Percentiles rank a stretch among this genome's conserved stretches.
Conservation (phyloP, 2,888 invertebrate species). For the Drosophila crucigera region DNA sequence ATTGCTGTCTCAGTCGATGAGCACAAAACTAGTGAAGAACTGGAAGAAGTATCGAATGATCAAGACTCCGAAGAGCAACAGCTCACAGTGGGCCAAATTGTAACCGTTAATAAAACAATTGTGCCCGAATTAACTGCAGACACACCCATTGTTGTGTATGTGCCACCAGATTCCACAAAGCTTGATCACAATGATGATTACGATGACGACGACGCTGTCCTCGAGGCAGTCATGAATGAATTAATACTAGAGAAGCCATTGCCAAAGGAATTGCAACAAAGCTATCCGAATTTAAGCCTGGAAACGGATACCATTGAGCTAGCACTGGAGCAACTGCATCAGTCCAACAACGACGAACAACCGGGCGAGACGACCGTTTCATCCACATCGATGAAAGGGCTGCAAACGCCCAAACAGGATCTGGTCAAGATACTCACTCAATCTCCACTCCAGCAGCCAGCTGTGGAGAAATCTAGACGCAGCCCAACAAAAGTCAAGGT, state of each 20-base stretch:
- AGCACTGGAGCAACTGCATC: constrained; percentile 52
- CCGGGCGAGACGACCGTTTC: constrained; percentile 62
- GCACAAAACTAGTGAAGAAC: neutral
- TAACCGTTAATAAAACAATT: neutral
- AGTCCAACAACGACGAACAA: constrained; percentile 26
- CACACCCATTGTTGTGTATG: constrained; percentile 46
- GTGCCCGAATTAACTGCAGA: constrained; percentile 3
- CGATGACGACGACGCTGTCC: constrained; percentile 49
- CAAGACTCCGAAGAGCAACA: no score
- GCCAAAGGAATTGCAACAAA: neutral
- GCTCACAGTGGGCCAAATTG: neutral
- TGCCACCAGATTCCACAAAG: constrained; percentile 67
- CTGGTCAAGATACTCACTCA: constrained; percentile 44
- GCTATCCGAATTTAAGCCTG: constrained; percentile 34
- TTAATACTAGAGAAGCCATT: constrained; percentile 12
- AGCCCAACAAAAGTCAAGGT: constrained; percentile 15
- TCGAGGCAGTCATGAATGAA: constrained; percentile 33
- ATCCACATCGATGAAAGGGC: constrained; percentile 58
- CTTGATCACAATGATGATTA: constrained; percentile 56
- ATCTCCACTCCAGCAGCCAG: constrained; percentile 33
- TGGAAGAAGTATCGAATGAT: neutral
- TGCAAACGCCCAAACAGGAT: constrained; percentile 31
- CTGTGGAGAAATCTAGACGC: neutral
- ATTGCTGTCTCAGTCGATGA: constrained; percentile 53
- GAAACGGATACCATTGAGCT: constrained; percentile 56